A percentile compares a stretch with the other conserved stretches of the same genome.
Conservation (phyloP, 2,888 invertebrate species). For the Litoditis marina region DNA sequence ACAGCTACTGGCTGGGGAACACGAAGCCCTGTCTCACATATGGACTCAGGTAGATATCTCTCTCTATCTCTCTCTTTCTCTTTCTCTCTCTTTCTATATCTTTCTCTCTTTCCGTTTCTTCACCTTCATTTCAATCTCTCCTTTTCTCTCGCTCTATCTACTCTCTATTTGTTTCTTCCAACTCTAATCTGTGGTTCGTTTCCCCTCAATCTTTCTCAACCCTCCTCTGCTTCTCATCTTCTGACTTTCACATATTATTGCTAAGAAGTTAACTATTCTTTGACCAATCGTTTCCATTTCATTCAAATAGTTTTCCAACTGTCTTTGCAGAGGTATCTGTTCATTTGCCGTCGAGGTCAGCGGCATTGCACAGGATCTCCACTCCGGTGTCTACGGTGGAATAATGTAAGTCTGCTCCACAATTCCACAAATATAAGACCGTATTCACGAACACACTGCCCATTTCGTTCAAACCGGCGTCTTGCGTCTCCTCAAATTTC, state of each 20-base stretch:
- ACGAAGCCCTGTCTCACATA: constrained; percentile 93
- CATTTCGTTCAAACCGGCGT: too few species aligned
- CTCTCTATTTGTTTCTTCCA: too few species aligned
- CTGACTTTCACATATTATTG: too few species aligned
- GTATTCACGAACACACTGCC: too few species aligned
- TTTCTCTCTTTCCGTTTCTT: neutral
- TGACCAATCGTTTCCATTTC: neutral
- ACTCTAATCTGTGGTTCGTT: too few species aligned
- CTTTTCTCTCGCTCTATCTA: too few species aligned
- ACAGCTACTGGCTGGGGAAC: constrained; percentile 96
- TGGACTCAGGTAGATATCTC: constrained; percentile 70
- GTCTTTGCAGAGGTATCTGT: constrained; percentile 67
- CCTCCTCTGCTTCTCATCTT: too few species aligned
- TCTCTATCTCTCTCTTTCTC: neutral
- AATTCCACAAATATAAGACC: too few species aligned
- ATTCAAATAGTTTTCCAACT: too few species aligned
- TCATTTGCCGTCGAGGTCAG: constrained; percentile 83
- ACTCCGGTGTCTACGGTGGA: constrained; percentile 93
- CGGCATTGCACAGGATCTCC: constrained; percentile 82
- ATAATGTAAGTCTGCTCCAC: constrained; percentile 72
- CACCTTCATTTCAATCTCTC: neutral
- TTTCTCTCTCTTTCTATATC: neutral
- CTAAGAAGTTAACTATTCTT: too few species aligned
- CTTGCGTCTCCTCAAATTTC: too few species aligned
- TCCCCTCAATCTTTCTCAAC: too few species aligned